Evolutionary conservation across 2,113 vertebrate species (phyloP), one percentile per base, ranked within the genome.

Genomic region (Zosterops japonicus): DNA sequence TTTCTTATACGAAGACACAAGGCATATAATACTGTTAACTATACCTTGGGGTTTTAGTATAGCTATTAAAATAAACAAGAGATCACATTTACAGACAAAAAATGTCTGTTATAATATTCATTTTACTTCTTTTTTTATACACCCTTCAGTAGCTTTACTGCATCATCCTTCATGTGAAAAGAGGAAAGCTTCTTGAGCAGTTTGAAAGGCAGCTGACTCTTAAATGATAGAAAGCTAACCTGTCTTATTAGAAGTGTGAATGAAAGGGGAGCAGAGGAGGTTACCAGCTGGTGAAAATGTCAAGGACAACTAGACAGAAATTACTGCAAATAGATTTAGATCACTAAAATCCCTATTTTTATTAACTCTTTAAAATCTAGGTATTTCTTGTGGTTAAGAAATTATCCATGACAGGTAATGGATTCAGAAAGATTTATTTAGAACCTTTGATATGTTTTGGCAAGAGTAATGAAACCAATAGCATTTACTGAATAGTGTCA

Each of bases 21-120:
- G 11, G 41, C 80, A 80, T 96, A 95, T 95, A 98, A 97, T 95
- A 88, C 94, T 82, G 93, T 98, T 98, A 97, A 97, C 90, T 97
- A 67, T 96, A 94, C 97, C 94, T n/a, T 90, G 68, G 96, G 95
- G 94, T 97, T 97, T 98, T 97, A 94, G 77, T 88, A 61, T 63
- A 95, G 94, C 95, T 96, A 92, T 96, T 98, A 97, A 98, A 97
- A 97, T 96, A 96, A 98, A 96, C 85, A 95, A 95, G 93, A 95
- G 94, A 97, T 98, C 91, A 92, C 76, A 97, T 96, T 97, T 95
- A 95, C 88, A 94, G 96, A 95, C 88, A 92, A 93, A 93, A 95
- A 97, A 95, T 91, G 96, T 94, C 95, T 97, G 50, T 94, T 97
- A 71, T 42, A 89, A 93, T 98, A 95, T 90, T 96, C n/a, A 80